phyloP scores from a whole-genome alignment of 2,113 vertebrate genomes.

The Phaetusa simplex region DNA sequence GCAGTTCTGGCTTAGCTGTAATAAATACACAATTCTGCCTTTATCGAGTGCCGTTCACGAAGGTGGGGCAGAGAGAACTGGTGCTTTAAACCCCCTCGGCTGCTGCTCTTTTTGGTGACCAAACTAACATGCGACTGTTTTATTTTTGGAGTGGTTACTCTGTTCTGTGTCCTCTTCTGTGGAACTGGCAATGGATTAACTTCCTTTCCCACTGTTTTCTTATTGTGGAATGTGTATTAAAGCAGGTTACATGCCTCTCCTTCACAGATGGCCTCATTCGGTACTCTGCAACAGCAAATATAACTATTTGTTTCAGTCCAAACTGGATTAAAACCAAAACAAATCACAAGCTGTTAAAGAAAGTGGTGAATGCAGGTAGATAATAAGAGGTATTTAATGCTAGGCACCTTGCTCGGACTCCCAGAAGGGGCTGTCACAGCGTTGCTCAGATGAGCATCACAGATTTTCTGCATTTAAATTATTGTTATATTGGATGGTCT shows the following conservation, averaged over 20 bases:
- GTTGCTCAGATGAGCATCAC: neutral
- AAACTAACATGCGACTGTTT: neutral
- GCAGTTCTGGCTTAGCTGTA: neutral
- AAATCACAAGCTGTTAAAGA: neutral
- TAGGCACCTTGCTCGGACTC: neutral
- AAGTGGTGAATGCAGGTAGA: neutral
- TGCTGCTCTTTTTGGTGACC: neutral
- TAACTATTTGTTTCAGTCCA: neutral
- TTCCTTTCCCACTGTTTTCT: conserved; percentile 12
- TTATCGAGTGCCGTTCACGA: neutral
- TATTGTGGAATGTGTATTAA: neutral
- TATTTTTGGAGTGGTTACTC: conserved; percentile 20
- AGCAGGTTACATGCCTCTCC: neutral
- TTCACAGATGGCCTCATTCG: conserved; percentile 29
- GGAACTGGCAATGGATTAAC: neutral
- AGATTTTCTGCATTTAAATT: neutral
- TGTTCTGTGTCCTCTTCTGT: neutral
- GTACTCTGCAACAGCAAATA: neutral
- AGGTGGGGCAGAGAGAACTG: neutral
- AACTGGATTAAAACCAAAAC: neutral
- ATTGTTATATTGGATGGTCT: neutral
- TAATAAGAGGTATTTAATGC: neutral
- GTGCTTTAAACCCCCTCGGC: neutral
- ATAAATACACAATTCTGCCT: neutral
- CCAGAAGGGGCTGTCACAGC: neutral